Base-by-base conservation (phyloP, 23 tunicate species). In the Ciona savignyi region DNA sequence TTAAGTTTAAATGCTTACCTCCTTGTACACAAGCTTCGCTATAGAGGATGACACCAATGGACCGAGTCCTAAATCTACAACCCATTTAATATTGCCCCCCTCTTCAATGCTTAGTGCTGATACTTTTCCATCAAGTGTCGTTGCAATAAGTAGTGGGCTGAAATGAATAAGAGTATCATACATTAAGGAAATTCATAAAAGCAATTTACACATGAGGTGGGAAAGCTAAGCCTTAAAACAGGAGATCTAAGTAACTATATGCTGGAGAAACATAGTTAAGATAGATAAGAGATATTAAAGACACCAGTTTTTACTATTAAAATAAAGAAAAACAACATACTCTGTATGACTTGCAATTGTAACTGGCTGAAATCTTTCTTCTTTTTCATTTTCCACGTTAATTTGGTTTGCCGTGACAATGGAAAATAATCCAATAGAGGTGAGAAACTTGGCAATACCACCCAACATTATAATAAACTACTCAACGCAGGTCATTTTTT, bases 121-220 rank as follows among this genome's bases (percentile, higher is more conserved):
- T 4, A 86, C 32, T 63, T 81, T 93, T 22, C 98, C 98, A 86
- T 86, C 98, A 60, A 93, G 65, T n/a, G 98, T 93, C 34, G 83
- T 70, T 0, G 83, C 93, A 56, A 93, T 67, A 1, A 91, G 51
- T 20, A 91, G 23, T 33, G 81, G 91, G 6, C 92, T 79, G 35
- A 63, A 51, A 70, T 42, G 56, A 15, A n/a, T n/a, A n/a, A n/a
- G n/a, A n/a, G n/a, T n/a, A n/a, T n/a, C n/a, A n/a, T n/a, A n/a
- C n/a, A n/a, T n/a, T n/a, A n/a, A n/a, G n/a, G n/a, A n/a, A n/a
- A n/a, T n/a, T n/a, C n/a, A n/a, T n/a, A n/a, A n/a, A n/a, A n/a
- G n/a, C n/a, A n/a, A n/a, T n/a, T n/a, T n/a, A n/a, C n/a, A n/a
- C n/a, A n/a, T n/a, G n/a, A n/a, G n/a, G n/a, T n/a, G n/a, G n/a